Percentiles rank a stretch among this genome's conserved stretches.
Evolutionary conservation across 2,888 invertebrate species (phyloP).

Genomic region (Azorinus chamasolen): DNA sequence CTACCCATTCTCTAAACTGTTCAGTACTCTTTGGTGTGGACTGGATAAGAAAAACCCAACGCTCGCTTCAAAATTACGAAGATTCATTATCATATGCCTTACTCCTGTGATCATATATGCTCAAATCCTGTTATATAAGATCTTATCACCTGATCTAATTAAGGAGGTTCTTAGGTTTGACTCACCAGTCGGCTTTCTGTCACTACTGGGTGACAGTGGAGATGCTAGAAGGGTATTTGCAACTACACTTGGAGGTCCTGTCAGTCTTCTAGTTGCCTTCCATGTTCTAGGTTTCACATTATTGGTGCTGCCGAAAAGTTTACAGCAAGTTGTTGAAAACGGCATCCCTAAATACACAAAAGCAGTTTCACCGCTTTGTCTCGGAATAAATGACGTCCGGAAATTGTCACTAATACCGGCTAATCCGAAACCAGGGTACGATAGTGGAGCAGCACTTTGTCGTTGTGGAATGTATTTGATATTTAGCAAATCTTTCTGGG

Average conservation of each 20-base stretch:
- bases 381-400: constrained; percentile 24
- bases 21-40: constrained; percentile 3
- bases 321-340: constrained; percentile 32
- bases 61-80: constrained; percentile 23
- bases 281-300: constrained; percentile 23
- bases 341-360: constrained; percentile 16
- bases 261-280: constrained; percentile 16
- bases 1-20: constrained; percentile 5
- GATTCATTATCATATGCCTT: constrained; percentile 20
- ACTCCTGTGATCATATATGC: constrained; percentile 14
- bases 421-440: constrained; percentile 29
- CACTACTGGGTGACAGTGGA: constrained; percentile 20
- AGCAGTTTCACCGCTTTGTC: constrained; percentile 22
- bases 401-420: constrained; percentile 14
- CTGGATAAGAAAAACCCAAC: constrained; percentile 13
- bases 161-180: constrained; percentile 16
- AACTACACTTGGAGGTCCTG: constrained; percentile 33
- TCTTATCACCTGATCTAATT: constrained; percentile 4
- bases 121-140: constrained; percentile 19
- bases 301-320: constrained; percentile 34
- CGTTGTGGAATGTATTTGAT: constrained; percentile 38
- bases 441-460: constrained; percentile 19
- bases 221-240: constrained; percentile 23
- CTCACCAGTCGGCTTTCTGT: constrained; percentile 37
- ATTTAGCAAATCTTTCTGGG: constrained; percentile 40